Base-by-base conservation (phyloP, 2,888 invertebrate species). In the Hemaris fuciformis region DNA sequence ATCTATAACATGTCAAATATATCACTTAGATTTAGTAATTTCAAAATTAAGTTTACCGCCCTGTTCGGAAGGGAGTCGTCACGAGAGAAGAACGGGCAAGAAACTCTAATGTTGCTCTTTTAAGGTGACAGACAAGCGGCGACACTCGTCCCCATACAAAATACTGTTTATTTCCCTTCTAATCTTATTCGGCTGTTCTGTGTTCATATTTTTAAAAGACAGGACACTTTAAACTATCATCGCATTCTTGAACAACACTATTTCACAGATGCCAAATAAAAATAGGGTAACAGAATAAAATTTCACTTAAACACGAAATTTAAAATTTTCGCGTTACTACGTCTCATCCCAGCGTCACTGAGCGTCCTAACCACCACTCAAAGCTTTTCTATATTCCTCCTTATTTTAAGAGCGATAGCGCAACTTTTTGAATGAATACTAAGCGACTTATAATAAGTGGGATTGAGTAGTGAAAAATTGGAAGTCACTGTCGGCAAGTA, bases 401-500 rank as follows among this genome's bases (percentile, higher is more conserved):
- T 74, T 72, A 72, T 66, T 23, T 0, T 0, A 4, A 1, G 0
- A 0, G 8, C 0, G 0, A 0, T 70, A 81, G 64, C 67, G 77
- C 72, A 64, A 27, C 59, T 41, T 80, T 75, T 74, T 0, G 27
- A 0, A 34, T 72, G 71, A 2, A 3, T 15, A 41, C n/a, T 22
- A 10, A 43, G 66, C 73, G 76, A 72, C 72, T 70, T 78, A 74
- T 64, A 72, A 73, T 71, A 73, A 74, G 76, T 79, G 71, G 71
- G 73, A 69, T 73, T 67, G 68, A 70, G 74, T 75, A 74, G 78
- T 79, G 81, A 83, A 85, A 87, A 89, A 91, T 91, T 91, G 89
- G 90, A 91, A 91, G 91, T 91, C 90, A 91, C 86, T 91, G 91
- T 89, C 84, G 90, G 86, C 87, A 85, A 92, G 91, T 91, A 91